Percentiles rank a stretch among this genome's conserved stretches.
phyloP scores from a whole-genome alignment of 2,797 vertebrate genomes.

The Sebastes jordani region DNA sequence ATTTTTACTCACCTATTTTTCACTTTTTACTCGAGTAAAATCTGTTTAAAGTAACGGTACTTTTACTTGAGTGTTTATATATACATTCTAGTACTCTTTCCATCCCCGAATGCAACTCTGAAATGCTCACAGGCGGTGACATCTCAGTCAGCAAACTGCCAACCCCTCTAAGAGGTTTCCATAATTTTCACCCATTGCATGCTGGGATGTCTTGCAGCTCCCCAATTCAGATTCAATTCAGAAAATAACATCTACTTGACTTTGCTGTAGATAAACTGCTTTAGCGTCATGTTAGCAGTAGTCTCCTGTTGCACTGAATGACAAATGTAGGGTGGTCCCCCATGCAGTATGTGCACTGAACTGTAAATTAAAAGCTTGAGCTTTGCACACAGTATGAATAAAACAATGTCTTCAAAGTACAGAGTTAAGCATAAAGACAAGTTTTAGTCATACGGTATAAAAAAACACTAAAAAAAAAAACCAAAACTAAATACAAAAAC shows the following conservation, averaged over 20 bases:
- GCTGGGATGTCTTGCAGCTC: background rate
- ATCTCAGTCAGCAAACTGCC: background rate
- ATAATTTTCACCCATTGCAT: background rate
- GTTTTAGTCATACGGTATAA: background rate
- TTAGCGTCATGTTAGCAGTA: background rate
- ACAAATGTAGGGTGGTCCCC: background rate
- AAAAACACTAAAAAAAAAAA: background rate
- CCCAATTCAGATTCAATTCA: background rate
- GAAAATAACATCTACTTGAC: background rate
- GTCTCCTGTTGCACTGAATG: background rate
- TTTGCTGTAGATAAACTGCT: background rate
- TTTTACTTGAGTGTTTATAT: background rate
- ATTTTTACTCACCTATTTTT: background rate
- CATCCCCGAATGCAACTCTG: background rate
- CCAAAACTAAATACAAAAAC: background rate
- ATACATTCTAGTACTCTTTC: background rate
- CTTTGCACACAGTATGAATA: background rate
- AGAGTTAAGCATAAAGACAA: background rate
- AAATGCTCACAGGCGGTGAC: background rate
- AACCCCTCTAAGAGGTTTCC: background rate
- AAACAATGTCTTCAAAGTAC: background rate
- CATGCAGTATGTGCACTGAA: background rate
- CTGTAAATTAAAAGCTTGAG: background rate
- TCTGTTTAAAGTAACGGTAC: background rate
- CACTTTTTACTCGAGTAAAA: background rate